These are phyloP conservation scores for Panthera uncia DNA, from an alignment of 2,113 vertebrate genomes.

Conservation along the genomic window DNA sequence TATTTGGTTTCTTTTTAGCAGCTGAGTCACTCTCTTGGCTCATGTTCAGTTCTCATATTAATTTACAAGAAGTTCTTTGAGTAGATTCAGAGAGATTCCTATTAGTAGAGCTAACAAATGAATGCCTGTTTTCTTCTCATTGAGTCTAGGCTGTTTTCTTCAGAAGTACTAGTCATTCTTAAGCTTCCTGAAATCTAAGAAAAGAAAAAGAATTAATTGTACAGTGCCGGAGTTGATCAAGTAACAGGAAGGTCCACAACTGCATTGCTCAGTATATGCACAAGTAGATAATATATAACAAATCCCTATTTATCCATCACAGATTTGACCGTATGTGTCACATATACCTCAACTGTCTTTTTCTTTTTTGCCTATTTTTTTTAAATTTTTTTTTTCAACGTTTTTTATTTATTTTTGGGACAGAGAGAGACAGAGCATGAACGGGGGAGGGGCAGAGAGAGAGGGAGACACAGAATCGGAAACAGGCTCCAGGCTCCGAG, in stretches of 20 bases:
- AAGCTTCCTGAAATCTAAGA: constrained; percentile 63
- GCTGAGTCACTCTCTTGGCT: constrained; percentile 66
- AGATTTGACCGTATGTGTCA: neutral
- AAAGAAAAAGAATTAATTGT: constrained; percentile 62
- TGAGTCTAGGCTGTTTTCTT: constrained; percentile 58
- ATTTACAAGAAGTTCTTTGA: constrained; percentile 75
- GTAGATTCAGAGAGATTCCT: constrained; percentile 63
- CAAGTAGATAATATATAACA: constrained; percentile 25
- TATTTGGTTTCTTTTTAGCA: constrained; percentile 64
- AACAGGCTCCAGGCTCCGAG: no score
- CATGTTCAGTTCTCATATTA: constrained; percentile 58
- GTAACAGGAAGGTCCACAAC: neutral
- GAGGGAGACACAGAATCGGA: no score
- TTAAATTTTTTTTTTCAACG: no score
- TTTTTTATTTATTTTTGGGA: no score
- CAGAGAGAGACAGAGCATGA: no score
- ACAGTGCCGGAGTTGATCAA: constrained; percentile 22
- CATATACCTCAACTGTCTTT: neutral
- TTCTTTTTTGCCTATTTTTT: constrained; percentile 22
- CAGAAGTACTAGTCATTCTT: constrained; percentile 61
- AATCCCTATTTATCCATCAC: neutral
- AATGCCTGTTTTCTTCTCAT: constrained; percentile 61
- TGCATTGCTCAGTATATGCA: neutral
- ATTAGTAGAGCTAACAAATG: constrained; percentile 61
- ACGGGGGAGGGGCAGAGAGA: no score